Base-by-base conservation (phyloP, 2,888 invertebrate species). In the Parascotia fuliginaria region DNA sequence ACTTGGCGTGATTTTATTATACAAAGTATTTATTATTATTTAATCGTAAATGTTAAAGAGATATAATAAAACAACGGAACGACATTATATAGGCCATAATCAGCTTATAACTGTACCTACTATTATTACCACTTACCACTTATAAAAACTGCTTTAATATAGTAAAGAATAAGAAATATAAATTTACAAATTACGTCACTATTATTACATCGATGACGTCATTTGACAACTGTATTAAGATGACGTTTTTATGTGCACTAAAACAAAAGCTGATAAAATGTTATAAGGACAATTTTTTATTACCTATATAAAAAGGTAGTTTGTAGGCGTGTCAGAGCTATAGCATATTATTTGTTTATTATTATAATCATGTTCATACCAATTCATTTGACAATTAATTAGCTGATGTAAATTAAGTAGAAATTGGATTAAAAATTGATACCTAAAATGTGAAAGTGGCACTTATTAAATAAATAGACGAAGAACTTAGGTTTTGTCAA, bases 201-300 rank as follows among this genome's bases (percentile, higher is more conserved):
- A 43, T 51, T 6, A 27, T 7, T n/a, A 12, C 33, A 22, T 28
- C 34, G 29, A 54, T 59, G 55, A 52, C 47, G 48, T 47, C 38
- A 55, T 38, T 15, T 54, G 48, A 55, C 48, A 52, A 33, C 49
- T 57, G 14, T 45, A 54, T 51, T 41, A 41, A 31, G 42, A 32
- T 51, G 55, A 53, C 52, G 53, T 63, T 53, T 54, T 52, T 14
- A 24, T 15, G 37, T 5, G 66, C 51, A 47, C 5, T 49, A 42
- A 46, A 51, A 48, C 32, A 55, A 55, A 49, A 24, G 19, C 29
- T 38, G 38, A 47, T 50, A 27, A 49, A 49, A 47, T 31, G 9
- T 43, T 31, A 44, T 29, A 43, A 32, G 13, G 13, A 34, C 12
- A 7, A 0, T 49, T 12, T 33, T 56, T 46, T 29, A 48, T 39